Conservation (phyloP, 2,113 vertebrate genomes). For the Phaethornis superciliosus region DNA sequence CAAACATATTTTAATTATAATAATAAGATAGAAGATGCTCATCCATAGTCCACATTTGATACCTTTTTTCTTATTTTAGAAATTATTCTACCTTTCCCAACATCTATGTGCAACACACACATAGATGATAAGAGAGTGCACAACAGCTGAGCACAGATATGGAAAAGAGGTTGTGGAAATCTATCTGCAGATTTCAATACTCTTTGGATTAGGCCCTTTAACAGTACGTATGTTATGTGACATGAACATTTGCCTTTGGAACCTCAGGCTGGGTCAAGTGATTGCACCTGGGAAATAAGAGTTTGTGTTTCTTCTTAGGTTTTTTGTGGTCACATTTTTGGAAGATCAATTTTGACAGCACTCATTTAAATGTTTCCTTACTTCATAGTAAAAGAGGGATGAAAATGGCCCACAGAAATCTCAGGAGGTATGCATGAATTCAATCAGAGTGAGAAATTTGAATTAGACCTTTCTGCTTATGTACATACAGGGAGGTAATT, state of each 20-base stretch:
- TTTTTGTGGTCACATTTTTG: slow-evolving; percentile 19
- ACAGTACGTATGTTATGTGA: background rate
- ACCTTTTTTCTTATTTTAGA: background rate
- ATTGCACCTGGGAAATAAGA: slow-evolving; percentile 28
- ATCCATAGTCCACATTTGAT: background rate
- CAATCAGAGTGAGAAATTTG: background rate
- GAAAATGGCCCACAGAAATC: slow-evolving; percentile 31
- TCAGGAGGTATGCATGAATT: slow-evolving; percentile 35
- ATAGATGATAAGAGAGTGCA: background rate
- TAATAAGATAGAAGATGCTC: background rate
- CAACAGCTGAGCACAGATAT: background rate
- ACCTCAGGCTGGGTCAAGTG: background rate
- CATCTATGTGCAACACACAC: background rate
- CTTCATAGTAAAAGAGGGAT: background rate
- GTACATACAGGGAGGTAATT: background rate
- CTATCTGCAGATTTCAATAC: background rate
- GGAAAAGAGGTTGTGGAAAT: background rate
- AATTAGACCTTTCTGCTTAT: background rate
- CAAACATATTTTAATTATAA: background rate
- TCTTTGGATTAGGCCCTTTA: background rate
- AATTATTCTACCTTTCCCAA: background rate
- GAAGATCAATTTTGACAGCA: slow-evolving; percentile 50
- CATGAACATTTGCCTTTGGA: slow-evolving; percentile 12
- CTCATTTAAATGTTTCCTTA: slow-evolving; percentile 52
- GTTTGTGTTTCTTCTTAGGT: slow-evolving; percentile 19